Evolutionary conservation across 53 echinoderm and acorn worm genomes (phyloP).

Genomic region (Luidia sarsii): DNA sequence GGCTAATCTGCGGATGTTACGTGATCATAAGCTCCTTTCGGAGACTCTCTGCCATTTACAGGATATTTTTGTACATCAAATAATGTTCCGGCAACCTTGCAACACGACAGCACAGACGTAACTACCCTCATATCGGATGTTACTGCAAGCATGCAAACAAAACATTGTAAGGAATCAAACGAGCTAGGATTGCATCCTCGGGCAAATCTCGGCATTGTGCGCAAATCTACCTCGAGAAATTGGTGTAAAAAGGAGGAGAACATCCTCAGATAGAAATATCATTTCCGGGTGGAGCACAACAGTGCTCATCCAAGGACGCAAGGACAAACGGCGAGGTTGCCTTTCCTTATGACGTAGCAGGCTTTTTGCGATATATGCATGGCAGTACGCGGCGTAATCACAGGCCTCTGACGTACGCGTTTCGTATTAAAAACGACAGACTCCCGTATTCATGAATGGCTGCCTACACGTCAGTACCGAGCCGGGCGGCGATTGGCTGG

Average conservation of each 20-base stretch:
- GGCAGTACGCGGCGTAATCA: constrained; percentile 50
- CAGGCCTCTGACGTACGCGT: constrained; percentile 45
- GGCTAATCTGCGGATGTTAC: constrained; percentile 37
- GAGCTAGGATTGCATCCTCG: too few species aligned
- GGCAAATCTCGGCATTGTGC: constrained; percentile 36
- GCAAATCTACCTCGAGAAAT: constrained; percentile 49
- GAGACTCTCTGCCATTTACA: not conserved
- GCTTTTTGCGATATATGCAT: constrained; percentile 44
- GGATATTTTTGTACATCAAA: constrained; percentile 22
- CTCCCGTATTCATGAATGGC: constrained; percentile 43
- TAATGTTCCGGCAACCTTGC: too few species aligned
- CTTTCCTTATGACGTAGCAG: constrained; percentile 41
- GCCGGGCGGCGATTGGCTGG: constrained; percentile 9
- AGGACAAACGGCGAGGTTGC: constrained; percentile 18
- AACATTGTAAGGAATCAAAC: too few species aligned
- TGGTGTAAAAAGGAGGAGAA: constrained; percentile 25
- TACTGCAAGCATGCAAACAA: constrained; percentile 1
- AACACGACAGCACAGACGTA: too few species aligned
- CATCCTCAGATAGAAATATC: constrained; percentile 42
- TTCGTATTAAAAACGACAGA: constrained; percentile 34
- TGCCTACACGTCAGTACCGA: constrained; percentile 42
- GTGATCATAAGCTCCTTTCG: constrained; percentile 7
- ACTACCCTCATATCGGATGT: constrained; percentile 48
- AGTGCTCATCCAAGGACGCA: not conserved
- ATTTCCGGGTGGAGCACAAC: constrained; percentile 46